These are phyloP conservation scores for Brienomyrus longianalis DNA, from an alignment of 2,113 vertebrate species.

Conservation along the genomic window DNA sequence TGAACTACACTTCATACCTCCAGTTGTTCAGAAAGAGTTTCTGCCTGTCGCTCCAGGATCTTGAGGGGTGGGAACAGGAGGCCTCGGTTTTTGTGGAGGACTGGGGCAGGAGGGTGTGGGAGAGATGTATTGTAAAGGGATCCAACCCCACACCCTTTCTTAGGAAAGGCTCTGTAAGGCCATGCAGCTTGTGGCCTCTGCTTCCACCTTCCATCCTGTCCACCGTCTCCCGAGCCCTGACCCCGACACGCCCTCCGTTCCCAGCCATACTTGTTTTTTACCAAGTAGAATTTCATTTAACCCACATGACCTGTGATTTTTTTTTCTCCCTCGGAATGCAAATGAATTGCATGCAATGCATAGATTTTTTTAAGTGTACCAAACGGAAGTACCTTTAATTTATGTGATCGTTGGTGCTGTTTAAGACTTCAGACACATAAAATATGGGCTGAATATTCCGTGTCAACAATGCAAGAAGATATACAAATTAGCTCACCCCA, in stretches of 20 bases:
- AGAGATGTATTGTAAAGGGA: slow-evolving; percentile 65
- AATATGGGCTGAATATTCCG: neutral
- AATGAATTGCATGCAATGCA: neutral
- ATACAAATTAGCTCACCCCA: neutral
- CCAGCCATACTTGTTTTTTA: neutral
- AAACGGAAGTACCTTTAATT: neutral
- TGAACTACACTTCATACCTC: neutral
- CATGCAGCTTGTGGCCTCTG: slow-evolving; percentile 28
- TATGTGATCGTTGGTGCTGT: neutral
- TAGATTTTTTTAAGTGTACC: neutral
- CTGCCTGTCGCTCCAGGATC: slow-evolving; percentile 57
- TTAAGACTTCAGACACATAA: neutral
- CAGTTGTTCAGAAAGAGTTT: slow-evolving; percentile 10
- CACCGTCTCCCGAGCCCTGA: slow-evolving; percentile 17
- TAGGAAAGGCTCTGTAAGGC: slow-evolving; percentile 65
- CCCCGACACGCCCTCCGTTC: neutral
- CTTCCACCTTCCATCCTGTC: slow-evolving; percentile 32
- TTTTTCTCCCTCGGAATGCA: neutral
- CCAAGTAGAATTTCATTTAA: neutral
- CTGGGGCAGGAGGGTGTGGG: slow-evolving; percentile 68
- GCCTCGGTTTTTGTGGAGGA: slow-evolving; percentile 65
- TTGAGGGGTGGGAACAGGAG: slow-evolving; percentile 52
- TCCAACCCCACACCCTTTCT: slow-evolving; percentile 65
- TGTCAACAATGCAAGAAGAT: neutral
- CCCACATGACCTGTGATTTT: neutral